phyloP scores from a whole-genome alignment of 2,888 invertebrate genomes.

The Slavum lentiscoides region DNA sequence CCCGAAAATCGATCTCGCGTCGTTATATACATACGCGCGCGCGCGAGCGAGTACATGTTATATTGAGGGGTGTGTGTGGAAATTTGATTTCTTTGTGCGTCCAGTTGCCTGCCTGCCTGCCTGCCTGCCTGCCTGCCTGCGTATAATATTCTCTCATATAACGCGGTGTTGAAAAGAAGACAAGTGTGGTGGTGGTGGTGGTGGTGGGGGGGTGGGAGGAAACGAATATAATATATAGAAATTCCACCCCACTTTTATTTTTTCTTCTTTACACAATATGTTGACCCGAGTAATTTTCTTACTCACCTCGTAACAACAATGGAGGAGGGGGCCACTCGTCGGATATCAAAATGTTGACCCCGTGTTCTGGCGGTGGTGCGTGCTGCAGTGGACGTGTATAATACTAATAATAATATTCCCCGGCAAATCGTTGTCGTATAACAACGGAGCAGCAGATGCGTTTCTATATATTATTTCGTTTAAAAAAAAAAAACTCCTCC shows the following conservation, averaged over 20 bases:
- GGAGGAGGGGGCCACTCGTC: not conserved
- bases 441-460: conserved; percentile 40
- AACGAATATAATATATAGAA: conserved; percentile 2
- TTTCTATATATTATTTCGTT: conserved; percentile 25
- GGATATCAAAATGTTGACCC: conserved; percentile 25
- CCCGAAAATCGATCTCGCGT: conserved; percentile 39
- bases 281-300: conserved; percentile 52
- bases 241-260: conserved; percentile 27
- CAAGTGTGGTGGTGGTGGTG: too few species aligned
- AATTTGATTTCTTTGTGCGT: conserved; percentile 52
- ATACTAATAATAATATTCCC: not conserved
- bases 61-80: conserved; percentile 18
- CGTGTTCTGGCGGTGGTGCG: not conserved
- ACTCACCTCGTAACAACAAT: conserved; percentile 50
- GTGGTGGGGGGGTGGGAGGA: not conserved
- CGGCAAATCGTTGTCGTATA: not conserved
- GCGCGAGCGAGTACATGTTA: not conserved
- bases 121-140: not conserved
- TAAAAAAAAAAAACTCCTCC: conserved; percentile 1
- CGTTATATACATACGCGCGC: not conserved
- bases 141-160: not conserved
- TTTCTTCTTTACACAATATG: not conserved
- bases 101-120: conserved; percentile 10
- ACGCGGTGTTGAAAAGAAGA: conserved; percentile 26
- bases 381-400: conserved; percentile 20